Conservation (phyloP, 2,888 invertebrate species). For the Drosophila aldrichi region DNA sequence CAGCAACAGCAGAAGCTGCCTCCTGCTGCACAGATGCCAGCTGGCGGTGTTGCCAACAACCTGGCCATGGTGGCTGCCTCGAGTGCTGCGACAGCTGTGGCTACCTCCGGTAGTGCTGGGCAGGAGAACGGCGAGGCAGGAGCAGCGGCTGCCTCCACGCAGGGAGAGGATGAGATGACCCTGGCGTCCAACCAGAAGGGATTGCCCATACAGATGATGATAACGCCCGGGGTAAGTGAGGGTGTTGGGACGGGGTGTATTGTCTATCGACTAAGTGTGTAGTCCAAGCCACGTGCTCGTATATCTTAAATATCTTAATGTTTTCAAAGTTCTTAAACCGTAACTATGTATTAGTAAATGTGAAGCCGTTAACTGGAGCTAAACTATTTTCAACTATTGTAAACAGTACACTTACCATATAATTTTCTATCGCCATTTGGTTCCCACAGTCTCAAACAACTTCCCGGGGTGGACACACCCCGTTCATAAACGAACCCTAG, state of each 20-base stretch:
- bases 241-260: conserved; percentile 23
- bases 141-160: conserved; percentile 34
- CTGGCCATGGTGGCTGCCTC: conserved; percentile 70
- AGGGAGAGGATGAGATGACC: conserved; percentile 63
- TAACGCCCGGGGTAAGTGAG: conserved; percentile 85
- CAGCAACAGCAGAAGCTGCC: conserved; percentile 41
- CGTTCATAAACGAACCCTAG: conserved; percentile 4
- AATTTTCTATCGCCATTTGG: conserved; percentile 19
- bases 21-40: conserved; percentile 26
- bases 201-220: conserved; percentile 85
- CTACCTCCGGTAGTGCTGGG: conserved; percentile 55
- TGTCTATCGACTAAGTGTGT: conserved; percentile 33
- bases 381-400: conserved; percentile 59
- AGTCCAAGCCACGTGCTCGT: conserved; percentile 53
- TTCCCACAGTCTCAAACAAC: conserved; percentile 5
- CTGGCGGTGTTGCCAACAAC: conserved; percentile 62
- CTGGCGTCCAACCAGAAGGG: conserved; percentile 63
- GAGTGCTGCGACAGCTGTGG: conserved; percentile 69
- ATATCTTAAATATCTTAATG: conserved; percentile 78
- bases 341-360: conserved; percentile 77
- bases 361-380: conserved; percentile 78
- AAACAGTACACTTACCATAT: conserved; percentile 46
- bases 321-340: conserved; percentile 77
- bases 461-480: neutral
- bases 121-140: conserved; percentile 33